Percentiles rank a stretch among this genome's conserved stretches.
phyloP scores from a whole-genome alignment of 2,797 vertebrate species.

The Typhlichthys subterraneus region DNA sequence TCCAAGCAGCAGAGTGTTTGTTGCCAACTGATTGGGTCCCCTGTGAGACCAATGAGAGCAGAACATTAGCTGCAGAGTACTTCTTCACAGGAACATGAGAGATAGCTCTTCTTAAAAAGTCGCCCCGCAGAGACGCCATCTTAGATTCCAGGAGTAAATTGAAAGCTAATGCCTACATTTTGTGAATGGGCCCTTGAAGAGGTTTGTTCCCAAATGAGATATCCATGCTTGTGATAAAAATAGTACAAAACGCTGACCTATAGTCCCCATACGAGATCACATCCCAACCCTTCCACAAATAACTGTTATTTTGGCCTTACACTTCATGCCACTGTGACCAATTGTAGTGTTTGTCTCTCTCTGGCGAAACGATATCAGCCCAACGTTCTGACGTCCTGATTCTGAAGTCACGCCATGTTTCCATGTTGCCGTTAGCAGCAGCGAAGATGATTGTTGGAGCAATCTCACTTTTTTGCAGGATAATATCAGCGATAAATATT shows the following conservation, averaged over 20 bases:
- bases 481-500: no score
- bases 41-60: constrained; percentile 33
- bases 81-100: constrained; percentile 38
- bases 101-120: constrained; percentile 36
- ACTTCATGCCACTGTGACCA: background rate
- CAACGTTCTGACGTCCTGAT: no score
- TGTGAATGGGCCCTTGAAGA: constrained; percentile 40
- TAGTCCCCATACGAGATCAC: no score
- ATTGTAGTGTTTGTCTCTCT: no score
- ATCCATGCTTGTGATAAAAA: constrained; percentile 20
- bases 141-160: constrained; percentile 44
- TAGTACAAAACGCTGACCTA: no score
- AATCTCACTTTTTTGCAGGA: no score
- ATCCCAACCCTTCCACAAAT: constrained; percentile 22
- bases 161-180: constrained; percentile 44
- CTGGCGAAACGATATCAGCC: no score
- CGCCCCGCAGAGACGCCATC: constrained; percentile 42
- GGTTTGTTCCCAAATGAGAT: constrained; percentile 49
- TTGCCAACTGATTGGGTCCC: constrained; percentile 58
- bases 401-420: no score
- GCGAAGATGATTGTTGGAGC: no score
- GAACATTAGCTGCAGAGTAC: constrained; percentile 40
- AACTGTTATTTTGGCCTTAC: constrained; percentile 12
- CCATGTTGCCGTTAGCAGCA: no score
- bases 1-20: constrained; percentile 37